Conservation (phyloP, 2,113 vertebrate species). For the Sander vitreus region DNA sequence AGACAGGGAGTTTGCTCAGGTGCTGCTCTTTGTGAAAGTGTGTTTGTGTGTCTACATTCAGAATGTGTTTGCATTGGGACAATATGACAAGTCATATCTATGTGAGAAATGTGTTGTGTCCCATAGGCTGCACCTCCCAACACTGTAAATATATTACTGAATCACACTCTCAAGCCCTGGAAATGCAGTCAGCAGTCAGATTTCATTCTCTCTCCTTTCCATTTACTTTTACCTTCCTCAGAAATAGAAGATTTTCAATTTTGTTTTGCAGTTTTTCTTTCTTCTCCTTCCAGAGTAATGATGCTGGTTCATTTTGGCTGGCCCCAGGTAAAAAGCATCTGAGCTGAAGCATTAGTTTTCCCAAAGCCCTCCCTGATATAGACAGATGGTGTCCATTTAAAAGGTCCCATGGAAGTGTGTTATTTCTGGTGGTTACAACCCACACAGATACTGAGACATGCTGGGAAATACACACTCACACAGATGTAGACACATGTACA, state of each 20-base stretch:
- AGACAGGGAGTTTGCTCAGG: constrained; percentile 83
- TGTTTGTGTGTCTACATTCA: constrained; percentile 42
- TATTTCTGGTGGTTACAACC: constrained; percentile 72
- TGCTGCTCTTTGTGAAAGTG: constrained; percentile 79
- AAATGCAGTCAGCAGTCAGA: constrained; percentile 16
- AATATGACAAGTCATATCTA: constrained; percentile 58
- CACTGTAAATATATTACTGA: constrained; percentile 40
- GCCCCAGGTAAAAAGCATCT: constrained; percentile 64
- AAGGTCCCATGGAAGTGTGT: constrained; percentile 81
- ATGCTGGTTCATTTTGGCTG: constrained; percentile 48
- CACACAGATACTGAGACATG: constrained; percentile 58
- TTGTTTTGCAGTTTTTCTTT: constrained; percentile 27
- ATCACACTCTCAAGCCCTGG: constrained; percentile 6
- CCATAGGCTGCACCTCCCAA: constrained; percentile 45
- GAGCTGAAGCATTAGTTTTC: constrained; percentile 72
- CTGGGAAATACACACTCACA: constrained; percentile 50
- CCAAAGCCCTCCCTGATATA: constrained; percentile 76
- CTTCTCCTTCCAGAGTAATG: constrained; percentile 50
- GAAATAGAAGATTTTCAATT: constrained; percentile 14
- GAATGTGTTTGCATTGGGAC: constrained; percentile 68
- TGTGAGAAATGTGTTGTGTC: constrained; percentile 59
- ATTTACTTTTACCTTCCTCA: background rate
- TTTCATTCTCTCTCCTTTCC: constrained; percentile 25
- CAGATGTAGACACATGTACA: constrained; percentile 44
- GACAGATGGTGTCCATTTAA: constrained; percentile 83